Evolutionary conservation across 2,113 vertebrate genomes (phyloP), one percentile per base, ranked within the genome.

Genomic region (Thamnaconus septentrionalis): DNA sequence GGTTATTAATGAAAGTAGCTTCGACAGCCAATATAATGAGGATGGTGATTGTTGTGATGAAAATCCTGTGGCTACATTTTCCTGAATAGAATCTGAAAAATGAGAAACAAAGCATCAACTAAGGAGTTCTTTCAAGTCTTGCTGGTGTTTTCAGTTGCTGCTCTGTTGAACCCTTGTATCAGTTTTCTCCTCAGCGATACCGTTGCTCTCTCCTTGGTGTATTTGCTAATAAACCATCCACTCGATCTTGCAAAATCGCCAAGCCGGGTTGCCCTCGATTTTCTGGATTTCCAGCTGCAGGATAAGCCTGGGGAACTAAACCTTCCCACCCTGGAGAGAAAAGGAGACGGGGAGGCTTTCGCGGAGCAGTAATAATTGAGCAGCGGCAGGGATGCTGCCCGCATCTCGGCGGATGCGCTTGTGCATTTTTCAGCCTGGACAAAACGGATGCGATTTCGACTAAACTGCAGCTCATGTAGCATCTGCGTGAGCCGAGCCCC

Each of bases 341-440:
- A 40, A 40, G 42, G 69, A 64, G 55, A 6, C 18, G 42, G 69
- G 61, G 55, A 6, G n/a, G 10, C 31, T 77, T 79, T 79, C 54
- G 41, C 58, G 8, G 9, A 63, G 55, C 72, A 80, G 63, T 41
- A 69, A 82, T 71, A 73, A 78, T 61, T 69, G 71, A 83, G 66
- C 49, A 43, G 51, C 58, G 41, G 71, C 44, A 52, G 73, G 50
- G 50, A 71, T 78, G 68, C 61, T 52, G 56, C 6, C 3, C 7
- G 4, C 61, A 40, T 69, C 53, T 79, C 71, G 11, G 53, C 66
- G 66, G 49, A 66, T 54, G 5, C 43, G 70, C 53, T 81, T 79
- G 66, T 81, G 73, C 73, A 83, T 79, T 73, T 84, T 81, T 81
- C 59, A 83, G 58, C 58, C 63, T 5, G 61, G 63, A 72, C 75